phyloP scores from a whole-genome alignment of 2,113 vertebrate species.

The Carlito syrichta region DNA sequence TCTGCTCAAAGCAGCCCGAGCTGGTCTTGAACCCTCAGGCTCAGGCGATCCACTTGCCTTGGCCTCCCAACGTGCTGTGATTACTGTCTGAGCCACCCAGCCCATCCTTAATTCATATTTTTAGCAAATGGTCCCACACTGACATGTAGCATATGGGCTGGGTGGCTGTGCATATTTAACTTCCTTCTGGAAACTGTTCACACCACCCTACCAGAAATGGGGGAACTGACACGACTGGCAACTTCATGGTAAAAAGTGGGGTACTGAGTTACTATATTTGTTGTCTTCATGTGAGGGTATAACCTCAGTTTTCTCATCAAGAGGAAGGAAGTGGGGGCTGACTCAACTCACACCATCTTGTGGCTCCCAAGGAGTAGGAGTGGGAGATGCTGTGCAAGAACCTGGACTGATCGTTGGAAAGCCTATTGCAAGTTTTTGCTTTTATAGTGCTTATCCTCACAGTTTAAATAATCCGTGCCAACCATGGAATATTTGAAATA shows the following conservation, averaged over 20 bases:
- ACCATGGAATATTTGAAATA: not conserved
- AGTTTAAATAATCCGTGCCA: not conserved
- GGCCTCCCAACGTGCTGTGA: too few relatives aligned
- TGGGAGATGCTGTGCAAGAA: not conserved
- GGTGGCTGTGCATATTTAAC: not conserved
- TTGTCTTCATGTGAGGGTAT: not conserved
- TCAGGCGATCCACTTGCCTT: too few relatives aligned
- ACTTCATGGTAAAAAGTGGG: not conserved
- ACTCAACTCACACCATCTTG: not conserved
- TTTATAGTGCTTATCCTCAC: not conserved
- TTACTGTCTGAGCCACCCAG: too few relatives aligned
- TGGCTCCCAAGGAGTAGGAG: not conserved
- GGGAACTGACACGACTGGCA: not conserved
- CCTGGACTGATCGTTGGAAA: not conserved
- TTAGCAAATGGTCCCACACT: rapidly evolving
- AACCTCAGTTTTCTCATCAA: not conserved
- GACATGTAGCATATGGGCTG: not conserved
- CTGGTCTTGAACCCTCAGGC: too few relatives aligned
- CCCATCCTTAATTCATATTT: too few relatives aligned
- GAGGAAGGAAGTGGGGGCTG: rapidly evolving
- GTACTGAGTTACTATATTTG: not conserved
- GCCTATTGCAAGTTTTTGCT: not conserved
- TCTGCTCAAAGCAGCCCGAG: too few relatives aligned
- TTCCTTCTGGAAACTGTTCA: not conserved
- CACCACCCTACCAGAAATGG: not conserved